Percentiles rank a stretch among this genome's conserved stretches.
phyloP scores from a whole-genome alignment of 2,888 invertebrate genomes.

The Protodeltote pygarga region DNA sequence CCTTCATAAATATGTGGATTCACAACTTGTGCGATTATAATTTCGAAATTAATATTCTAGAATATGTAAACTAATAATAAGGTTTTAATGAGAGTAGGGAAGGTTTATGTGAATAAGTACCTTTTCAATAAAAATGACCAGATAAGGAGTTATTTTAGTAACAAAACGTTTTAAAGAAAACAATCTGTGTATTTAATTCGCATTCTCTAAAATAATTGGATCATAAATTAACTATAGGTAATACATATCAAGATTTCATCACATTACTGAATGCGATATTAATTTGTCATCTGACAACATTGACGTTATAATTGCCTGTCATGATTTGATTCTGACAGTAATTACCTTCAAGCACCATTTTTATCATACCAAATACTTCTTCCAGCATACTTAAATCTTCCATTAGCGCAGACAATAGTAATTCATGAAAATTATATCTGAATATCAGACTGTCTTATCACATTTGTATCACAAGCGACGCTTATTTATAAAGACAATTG shows the following conservation, averaged over 20 bases:
- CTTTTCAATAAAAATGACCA: constrained; percentile 11
- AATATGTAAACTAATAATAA: constrained; percentile 45
- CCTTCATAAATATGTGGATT: constrained; percentile 72
- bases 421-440: constrained; percentile 24
- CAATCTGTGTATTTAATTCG: neutral
- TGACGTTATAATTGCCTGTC: no score
- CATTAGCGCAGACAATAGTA: constrained; percentile 17
- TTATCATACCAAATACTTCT: neutral
- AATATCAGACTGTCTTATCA: constrained; percentile 11
- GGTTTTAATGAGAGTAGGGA: constrained; percentile 38
- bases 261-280: constrained; percentile 6
- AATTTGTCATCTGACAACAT: no score
- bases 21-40: constrained; percentile 55
- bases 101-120: constrained; percentile 25
- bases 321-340: no score
- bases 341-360: no score
- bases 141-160: constrained; percentile 29
- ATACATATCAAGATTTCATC: constrained; percentile 40
- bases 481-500: constrained; percentile 35
- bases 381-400: constrained; percentile 1
- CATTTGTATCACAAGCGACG: constrained; percentile 32
- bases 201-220: neutral
- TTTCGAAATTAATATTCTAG: constrained; percentile 49
- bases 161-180: constrained; percentile 1
- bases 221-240: constrained; percentile 12